phyloP scores from a whole-genome alignment of 2,888 invertebrate genomes.

The Dryobotodes eremita region DNA sequence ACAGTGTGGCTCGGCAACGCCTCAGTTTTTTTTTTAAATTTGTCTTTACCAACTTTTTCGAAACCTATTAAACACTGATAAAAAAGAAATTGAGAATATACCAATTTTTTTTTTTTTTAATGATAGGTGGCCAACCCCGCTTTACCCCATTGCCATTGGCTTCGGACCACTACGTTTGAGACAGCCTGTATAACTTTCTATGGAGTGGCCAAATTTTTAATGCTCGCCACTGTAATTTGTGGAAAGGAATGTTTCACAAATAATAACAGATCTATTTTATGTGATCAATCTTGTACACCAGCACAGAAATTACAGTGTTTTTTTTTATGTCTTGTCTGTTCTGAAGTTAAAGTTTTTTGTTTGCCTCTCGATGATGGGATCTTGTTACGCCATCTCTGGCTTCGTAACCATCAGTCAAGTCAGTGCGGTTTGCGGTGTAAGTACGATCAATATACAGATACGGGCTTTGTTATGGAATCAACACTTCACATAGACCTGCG shows the following conservation, averaged over 20 bases:
- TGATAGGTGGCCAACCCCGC: too few species aligned
- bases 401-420: slow-evolving; percentile 71
- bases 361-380: slow-evolving; percentile 63
- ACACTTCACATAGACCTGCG: neutral
- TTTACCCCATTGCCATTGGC: too few species aligned
- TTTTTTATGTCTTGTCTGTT: neutral
- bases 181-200: neutral
- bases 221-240: slow-evolving; percentile 34
- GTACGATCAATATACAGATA: slow-evolving; percentile 55
- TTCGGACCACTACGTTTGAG: too few species aligned
- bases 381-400: slow-evolving; percentile 70
- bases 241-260: neutral
- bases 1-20: too few species aligned
- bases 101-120: too few species aligned
- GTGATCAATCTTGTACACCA: neutral
- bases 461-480: slow-evolving; percentile 12
- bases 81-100: too few species aligned
- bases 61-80: too few species aligned
- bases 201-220: neutral
- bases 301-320: neutral
- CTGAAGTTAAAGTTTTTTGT: slow-evolving; percentile 55
- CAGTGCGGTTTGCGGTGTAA: slow-evolving; percentile 61
- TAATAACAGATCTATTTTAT: neutral
- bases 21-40: too few species aligned
- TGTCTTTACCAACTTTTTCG: too few species aligned